Evolutionary conservation across 2,797 vertebrate genomes (phyloP), one percentile per base, ranked within the genome.

Genomic region (Brotogeris chrysoptera): DNA sequence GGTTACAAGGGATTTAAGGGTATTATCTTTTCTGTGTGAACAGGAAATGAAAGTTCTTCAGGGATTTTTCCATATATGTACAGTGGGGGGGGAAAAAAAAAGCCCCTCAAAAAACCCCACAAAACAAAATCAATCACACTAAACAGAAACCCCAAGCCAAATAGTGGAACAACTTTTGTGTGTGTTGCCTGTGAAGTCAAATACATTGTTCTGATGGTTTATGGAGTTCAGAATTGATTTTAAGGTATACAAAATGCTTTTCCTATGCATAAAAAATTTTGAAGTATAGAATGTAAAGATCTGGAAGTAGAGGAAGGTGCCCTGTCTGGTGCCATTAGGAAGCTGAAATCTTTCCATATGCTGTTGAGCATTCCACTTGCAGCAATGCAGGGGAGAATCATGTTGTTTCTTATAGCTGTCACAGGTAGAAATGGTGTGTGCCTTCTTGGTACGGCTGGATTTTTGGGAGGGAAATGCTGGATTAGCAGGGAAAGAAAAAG

Each of bases 1-100:
- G 91, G 84, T 95, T 96, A 76, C 87, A 70, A 86, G 87, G 91
- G 93, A 90, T 96, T 96, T 90, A 69, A 92, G 69, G 84, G 73
- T 80, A 82, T 96, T 96, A 96, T 93, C 94, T 72, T 94, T 94
- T 80, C 90, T 91, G 77, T 81, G 70, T 72, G 79, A 94, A 72
- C 73, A 88, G 24, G 16, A 23, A 60, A 64, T 78, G 64, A 28
- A 94, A 87, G 73, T 93, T 95, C 66, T 93, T 84, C 10, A 34
- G 91, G 71, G 77, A 77, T 84, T 96, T 95, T 93, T 55, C 55
- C 13, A 10, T 90, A 9, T 41, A 5, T 0, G 11, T 53, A 53
- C 21, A 5, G n/a, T 24, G 17, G 16, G 25, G 18, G 3, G 5
- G 6, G 21, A 4, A 38, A 14, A 25, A 2, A 9, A 39, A 39